Percentiles rank a stretch among this genome's conserved stretches.
phyloP scores from a whole-genome alignment of 2,888 invertebrate species.

The Gonocerus acuteangulatus region DNA sequence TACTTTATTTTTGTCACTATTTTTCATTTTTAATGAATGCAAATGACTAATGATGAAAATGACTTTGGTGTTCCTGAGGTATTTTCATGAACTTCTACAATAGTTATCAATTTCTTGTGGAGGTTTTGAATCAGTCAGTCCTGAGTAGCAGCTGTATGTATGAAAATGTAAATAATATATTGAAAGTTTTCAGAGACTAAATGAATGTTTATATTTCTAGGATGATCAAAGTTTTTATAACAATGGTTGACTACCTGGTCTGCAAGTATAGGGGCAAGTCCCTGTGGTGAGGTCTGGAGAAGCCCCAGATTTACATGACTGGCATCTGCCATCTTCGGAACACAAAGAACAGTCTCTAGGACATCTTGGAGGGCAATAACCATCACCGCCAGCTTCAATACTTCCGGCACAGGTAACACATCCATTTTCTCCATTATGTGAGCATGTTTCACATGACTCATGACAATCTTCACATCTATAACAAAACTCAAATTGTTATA shows the following conservation, averaged over 20 bases:
- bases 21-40: too few species aligned
- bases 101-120: too few species aligned
- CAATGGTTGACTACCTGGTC: slow-evolving; percentile 33
- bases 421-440: slow-evolving; percentile 65
- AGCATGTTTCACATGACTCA: slow-evolving; percentile 70
- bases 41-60: too few species aligned
- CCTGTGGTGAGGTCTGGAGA: slow-evolving; percentile 22
- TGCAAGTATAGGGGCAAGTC: slow-evolving; percentile 27
- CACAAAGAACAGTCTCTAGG: slow-evolving; percentile 25
- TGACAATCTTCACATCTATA: slow-evolving; percentile 75
- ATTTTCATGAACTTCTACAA: too few species aligned
- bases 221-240: too few species aligned
- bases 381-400: slow-evolving; percentile 26
- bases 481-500: background rate
- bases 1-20: too few species aligned
- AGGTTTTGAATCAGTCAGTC: too few species aligned
- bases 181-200: too few species aligned
- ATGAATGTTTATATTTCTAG: too few species aligned
- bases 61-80: too few species aligned
- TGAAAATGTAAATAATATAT: too few species aligned
- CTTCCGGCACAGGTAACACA: slow-evolving; percentile 74
- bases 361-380: slow-evolving; percentile 26
- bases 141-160: too few species aligned
- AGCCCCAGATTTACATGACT: slow-evolving; percentile 26
- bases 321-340: slow-evolving; percentile 23